These are phyloP conservation scores for Ellobius talpinus DNA, from an alignment of 2,113 vertebrate species.

Conservation along the genomic window DNA sequence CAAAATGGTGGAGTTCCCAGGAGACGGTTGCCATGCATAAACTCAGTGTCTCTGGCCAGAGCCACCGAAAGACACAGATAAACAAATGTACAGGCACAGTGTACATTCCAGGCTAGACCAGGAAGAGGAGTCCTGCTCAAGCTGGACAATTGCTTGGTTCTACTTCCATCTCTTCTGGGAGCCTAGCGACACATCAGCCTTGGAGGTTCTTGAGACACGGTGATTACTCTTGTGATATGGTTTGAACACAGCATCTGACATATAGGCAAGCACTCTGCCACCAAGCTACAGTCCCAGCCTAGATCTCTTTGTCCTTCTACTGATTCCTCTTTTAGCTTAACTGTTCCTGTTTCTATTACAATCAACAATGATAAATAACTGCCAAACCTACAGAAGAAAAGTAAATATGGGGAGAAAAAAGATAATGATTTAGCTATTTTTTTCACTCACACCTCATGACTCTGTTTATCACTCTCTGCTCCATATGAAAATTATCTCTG, in stretches of 20 bases:
- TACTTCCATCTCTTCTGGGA: background rate
- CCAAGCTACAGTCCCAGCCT: background rate
- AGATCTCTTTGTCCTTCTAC: background rate
- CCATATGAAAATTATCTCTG: constrained; percentile 54
- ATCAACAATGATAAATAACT: background rate
- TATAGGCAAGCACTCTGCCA: background rate
- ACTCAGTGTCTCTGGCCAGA: background rate
- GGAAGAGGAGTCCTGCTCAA: background rate
- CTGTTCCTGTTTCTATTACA: background rate
- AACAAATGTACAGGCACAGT: background rate
- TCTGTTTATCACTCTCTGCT: constrained; percentile 61
- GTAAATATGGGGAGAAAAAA: background rate
- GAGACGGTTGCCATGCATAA: background rate
- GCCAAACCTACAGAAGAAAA: constrained; percentile 22
- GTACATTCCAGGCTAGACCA: background rate
- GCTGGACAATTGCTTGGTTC: background rate
- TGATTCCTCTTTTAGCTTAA: background rate
- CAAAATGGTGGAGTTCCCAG: background rate
- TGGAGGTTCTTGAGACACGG: background rate
- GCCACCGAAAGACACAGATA: background rate
- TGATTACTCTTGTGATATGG: background rate
- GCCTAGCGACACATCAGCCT: background rate
- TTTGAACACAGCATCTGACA: background rate
- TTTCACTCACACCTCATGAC: constrained; percentile 42
- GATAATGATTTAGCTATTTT: constrained; percentile 17